Base-by-base conservation (phyloP, 1,140 invertebrate genomes). In the Drosophila albomicans region DNA sequence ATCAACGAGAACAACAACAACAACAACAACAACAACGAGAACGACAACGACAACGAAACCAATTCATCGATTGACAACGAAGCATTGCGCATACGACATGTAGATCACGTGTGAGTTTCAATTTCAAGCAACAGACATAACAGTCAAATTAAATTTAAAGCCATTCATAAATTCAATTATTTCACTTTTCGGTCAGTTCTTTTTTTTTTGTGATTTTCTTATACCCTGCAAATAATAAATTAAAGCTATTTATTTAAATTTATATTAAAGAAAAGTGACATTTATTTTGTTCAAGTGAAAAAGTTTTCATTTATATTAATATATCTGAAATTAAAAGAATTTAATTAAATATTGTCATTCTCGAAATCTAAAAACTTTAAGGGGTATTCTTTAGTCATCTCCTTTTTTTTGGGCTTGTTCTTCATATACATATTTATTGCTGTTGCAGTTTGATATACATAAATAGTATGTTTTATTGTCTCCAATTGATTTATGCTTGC, bases 101-200 rank as follows among this genome's bases (percentile, higher is more conserved):
- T 88, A 70, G 85, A 84, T 88, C 85, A 89, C 85, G 85, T 81
- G 81, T 85, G 57, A 41, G 68, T 69, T 78, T 73, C 66, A 48
- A 41, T 75, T 70, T 67, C 82, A 61, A 54, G 38, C 63, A 68
- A 86, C 79, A 79, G 72, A 79, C 79, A 86, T 79, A 86, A 86
- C 82, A 89, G 88, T 84, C 84, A 88, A 88, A 88, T 88, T 89
- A 89, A 85, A 89, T 79, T 88, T 88, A 78, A 88, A 89, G 81
- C 57, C 75, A 70, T 74, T 89, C 65, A 89, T 85, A 89, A 88
- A 89, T 88, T 81, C 74, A 78, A 56, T 75, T 59, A 78, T 61
- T 67, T 70, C 13, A 48, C 52, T 32, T 62, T 45, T 25, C 28
- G 28, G 20, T 32, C 32, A 8, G 7, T 32, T 32, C 2, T 8